Evolutionary conservation across 2,113 vertebrate species (phyloP), one percentile per base, ranked within the genome.

Genomic region (Xiphophorus hellerii): DNA sequence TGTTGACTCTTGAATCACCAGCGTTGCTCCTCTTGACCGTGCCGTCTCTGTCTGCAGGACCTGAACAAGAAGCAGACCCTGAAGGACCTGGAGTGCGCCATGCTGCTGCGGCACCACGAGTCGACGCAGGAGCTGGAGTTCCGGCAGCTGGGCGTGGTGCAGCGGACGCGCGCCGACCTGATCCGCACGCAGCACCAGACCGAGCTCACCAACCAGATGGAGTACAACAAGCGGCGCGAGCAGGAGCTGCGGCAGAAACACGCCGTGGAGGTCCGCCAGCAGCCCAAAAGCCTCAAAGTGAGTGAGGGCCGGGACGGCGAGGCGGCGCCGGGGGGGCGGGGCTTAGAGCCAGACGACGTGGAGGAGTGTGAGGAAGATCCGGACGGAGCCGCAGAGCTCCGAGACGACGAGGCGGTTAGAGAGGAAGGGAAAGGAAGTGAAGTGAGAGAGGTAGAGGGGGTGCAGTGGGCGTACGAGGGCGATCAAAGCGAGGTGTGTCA

Each of bases 241-340:
- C 96, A 97, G 88, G 97, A 97, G 92, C 92, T 97, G 69, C 95
- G 96, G 67, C 96, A 97, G 94, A 97, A 97, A 86, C 96, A 97
- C 4, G 96, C 96, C 35, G 79, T 96, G 87, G 96, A 97, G 92
- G 96, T 97, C 92, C 96, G 96, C 87, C 97, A 97, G 88, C 97
- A 97, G 91, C 97, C 96, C 90, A 97, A 97, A 93, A 97, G 97
- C 95, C 96, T 97, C 86, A 96, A 96, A 97, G 96, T 97, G 96
- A 96, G 96, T 97, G 95, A 91, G 87, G 75, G 76, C 85, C 82
- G 89, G 88, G 84, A 85, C 91, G 35, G 71, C 13, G 67, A 76
- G 66, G 69, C 29, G 4, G 84, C 69, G 44, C 54, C 3, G 11
- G 77, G 33, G 17, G 73, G 66, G 27, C 72, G 65, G 0, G 80